Conservation (phyloP, 2,113 vertebrate species). For the Amphiprion ocellaris region DNA sequence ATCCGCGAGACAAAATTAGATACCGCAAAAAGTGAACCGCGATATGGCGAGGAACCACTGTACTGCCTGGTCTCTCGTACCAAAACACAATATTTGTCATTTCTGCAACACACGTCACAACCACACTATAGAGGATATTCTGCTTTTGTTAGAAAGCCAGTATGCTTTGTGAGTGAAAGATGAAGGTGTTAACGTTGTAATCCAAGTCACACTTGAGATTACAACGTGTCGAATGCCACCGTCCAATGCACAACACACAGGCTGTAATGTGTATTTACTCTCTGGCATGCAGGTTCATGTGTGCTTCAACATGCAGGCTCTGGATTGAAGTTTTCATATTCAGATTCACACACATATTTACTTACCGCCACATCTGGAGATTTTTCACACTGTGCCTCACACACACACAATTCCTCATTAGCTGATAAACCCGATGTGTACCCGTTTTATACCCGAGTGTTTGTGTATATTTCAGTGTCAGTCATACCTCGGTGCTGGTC, state of each 20-base stretch:
- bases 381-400: neutral
- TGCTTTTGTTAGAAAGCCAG: slow-evolving; percentile 34
- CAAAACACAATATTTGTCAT: no score
- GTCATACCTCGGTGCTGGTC: slow-evolving; percentile 91
- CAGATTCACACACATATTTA: no score
- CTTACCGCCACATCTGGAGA: no score
- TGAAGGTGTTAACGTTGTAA: slow-evolving; percentile 40
- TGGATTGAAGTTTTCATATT: neutral
- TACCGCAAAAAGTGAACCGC: no score
- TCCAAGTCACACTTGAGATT: slow-evolving; percentile 40
- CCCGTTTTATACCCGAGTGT: neutral
- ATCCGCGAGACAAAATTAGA: no score
- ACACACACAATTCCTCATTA: slow-evolving; percentile 18
- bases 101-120: neutral
- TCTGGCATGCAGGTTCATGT: slow-evolving; percentile 40
- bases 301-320: slow-evolving; percentile 58
- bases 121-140: neutral
- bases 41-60: no score
- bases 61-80: no score
- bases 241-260: slow-evolving; percentile 17
- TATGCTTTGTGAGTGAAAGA: slow-evolving; percentile 24
- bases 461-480: slow-evolving; percentile 1
- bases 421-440: neutral
- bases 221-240: slow-evolving; percentile 28
- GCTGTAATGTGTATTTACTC: slow-evolving; percentile 21